Evolutionary conservation across 1,140 invertebrate genomes (phyloP).

Genomic region (Delia radicum): DNA sequence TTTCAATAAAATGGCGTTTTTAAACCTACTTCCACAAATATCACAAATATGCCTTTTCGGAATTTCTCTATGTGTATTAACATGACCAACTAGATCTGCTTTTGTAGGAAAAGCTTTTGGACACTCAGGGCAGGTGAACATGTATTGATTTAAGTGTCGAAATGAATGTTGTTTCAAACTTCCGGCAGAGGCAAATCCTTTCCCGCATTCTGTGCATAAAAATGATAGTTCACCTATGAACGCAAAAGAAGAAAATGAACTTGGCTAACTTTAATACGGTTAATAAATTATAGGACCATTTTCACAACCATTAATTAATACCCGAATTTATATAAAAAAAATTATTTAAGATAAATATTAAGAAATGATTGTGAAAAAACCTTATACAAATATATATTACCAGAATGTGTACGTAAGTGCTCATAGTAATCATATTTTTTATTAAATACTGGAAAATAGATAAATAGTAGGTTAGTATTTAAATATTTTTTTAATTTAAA

Average conservation of each 20-base stretch:
- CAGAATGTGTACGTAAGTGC: constrained; percentile 62
- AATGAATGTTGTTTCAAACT: constrained; percentile 20
- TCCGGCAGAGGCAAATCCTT: constrained; percentile 58
- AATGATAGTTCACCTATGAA: constrained; percentile 62
- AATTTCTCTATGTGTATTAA: neutral
- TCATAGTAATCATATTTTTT: constrained; percentile 59
- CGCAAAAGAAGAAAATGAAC: too few species aligned
- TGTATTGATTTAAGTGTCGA: neutral
- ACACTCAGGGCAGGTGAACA: constrained; percentile 5
- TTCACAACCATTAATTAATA: too few species aligned
- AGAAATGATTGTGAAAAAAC: neutral
- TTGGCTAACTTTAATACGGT: too few species aligned
- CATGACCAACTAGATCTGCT: neutral
- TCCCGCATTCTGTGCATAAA: constrained; percentile 66
- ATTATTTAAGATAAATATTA: too few species aligned
- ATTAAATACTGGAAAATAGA: constrained; percentile 52
- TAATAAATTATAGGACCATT: too few species aligned
- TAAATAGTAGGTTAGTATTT: neutral
- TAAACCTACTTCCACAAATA: neutral
- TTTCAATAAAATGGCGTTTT: neutral
- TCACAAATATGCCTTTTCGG: neutral
- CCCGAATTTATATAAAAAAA: too few species aligned
- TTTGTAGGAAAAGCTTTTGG: neutral
- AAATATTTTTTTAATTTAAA: neutral
- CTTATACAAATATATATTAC: too few species aligned